These are phyloP conservation scores for Pseudopodoces humilis DNA, from an alignment of 2,113 vertebrate genomes.

Conservation along the genomic window DNA sequence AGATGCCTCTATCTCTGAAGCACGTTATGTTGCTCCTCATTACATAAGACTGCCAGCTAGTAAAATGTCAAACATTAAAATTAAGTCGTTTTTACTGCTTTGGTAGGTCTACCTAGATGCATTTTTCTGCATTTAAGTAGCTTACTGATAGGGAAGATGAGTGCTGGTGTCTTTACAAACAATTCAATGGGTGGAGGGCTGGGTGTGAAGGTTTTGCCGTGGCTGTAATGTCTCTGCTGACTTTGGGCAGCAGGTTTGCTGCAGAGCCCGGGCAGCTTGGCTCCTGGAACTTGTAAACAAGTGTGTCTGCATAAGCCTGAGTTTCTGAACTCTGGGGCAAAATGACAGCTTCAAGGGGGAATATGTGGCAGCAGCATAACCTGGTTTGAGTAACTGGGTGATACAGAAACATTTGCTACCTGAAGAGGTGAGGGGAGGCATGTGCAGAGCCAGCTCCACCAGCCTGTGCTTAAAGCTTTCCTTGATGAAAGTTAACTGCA, in stretches of 20 bases:
- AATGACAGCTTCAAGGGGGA: not conserved
- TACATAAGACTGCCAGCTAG: not conserved
- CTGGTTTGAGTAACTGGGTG: not conserved
- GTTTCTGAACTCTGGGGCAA: not conserved
- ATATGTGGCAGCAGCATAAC: not conserved
- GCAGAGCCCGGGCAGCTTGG: not conserved
- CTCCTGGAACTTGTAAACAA: too few species aligned
- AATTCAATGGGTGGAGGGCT: not conserved
- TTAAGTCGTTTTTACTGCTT: slow-evolving; percentile 12
- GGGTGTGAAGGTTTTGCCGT: not conserved
- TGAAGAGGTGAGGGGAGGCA: not conserved
- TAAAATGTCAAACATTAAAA: slow-evolving; percentile 27
- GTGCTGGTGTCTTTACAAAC: not conserved
- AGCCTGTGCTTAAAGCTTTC: not conserved
- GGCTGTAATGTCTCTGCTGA: not conserved
- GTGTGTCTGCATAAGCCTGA: not conserved
- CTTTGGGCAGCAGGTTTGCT: not conserved
- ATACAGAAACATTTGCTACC: not conserved
- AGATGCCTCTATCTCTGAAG: not conserved
- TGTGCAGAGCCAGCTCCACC: not conserved
- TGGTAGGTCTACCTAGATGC: not conserved
- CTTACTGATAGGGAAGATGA: not conserved
- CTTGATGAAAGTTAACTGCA: not conserved
- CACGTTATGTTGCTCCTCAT: not conserved
- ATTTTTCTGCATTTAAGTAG: slow-evolving; percentile 30